Evolutionary conservation across 2,888 invertebrate genomes (phyloP).

Genomic region (Elgonia sp.): DNA sequence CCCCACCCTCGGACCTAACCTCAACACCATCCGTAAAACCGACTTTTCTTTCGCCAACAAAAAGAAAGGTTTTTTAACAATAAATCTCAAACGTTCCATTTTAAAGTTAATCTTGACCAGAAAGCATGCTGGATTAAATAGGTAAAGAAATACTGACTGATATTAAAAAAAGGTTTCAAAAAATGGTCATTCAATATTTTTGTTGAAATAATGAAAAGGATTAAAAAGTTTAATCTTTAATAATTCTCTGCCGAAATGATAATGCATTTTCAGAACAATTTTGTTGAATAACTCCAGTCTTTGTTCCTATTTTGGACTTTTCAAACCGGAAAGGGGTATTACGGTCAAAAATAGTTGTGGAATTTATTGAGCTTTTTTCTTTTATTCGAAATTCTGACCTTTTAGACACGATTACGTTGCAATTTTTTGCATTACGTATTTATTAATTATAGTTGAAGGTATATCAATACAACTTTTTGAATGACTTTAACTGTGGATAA

Average conservation of each 20-base stretch:
- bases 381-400: no score
- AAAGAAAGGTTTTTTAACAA: not conserved
- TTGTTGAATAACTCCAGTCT: slow-evolving; percentile 25
- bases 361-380: not conserved
- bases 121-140: no score
- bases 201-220: slow-evolving; percentile 22
- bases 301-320: slow-evolving; percentile 24
- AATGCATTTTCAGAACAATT: slow-evolving; percentile 15
- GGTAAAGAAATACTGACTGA: no score
- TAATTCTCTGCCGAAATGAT: not conserved
- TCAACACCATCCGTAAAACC: slow-evolving; percentile 34
- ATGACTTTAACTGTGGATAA: no score
- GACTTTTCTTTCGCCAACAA: not conserved
- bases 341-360: slow-evolving; percentile 10
- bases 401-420: no score
- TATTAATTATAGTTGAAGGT: no score
- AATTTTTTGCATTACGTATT: no score
- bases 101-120: no score
- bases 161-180: not conserved
- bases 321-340: not conserved
- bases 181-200: not conserved
- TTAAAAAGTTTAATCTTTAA: slow-evolving; percentile 26
- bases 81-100: no score
- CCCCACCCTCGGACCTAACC: slow-evolving; percentile 63
- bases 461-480: no score